Evolutionary conservation across 2,888 invertebrate species (phyloP).

Genomic region (Crocallis elinguaria): DNA sequence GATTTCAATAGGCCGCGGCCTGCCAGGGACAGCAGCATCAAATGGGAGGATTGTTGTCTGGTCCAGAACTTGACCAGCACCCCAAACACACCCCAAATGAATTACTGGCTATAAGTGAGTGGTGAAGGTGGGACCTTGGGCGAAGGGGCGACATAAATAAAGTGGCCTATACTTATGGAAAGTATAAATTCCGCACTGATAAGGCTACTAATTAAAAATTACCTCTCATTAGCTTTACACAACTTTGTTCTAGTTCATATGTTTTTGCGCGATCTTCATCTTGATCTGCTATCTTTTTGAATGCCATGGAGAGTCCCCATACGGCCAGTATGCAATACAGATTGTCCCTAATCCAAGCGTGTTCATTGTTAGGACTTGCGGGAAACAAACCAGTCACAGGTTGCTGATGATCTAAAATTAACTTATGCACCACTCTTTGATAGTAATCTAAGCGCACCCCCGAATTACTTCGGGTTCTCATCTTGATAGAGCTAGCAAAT

Average conservation of each 20-base stretch:
- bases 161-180: too few species aligned
- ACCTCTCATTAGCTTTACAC: conserved; percentile 94
- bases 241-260: conserved; percentile 98
- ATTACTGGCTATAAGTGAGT: too few species aligned
- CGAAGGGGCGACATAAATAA: too few species aligned
- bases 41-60: too few species aligned
- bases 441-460: conserved; percentile 98
- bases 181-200: too few species aligned
- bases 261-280: conserved; percentile 99
- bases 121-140: too few species aligned
- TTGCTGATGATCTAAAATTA: conserved; percentile 97
- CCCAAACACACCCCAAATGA: too few species aligned
- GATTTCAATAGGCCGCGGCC: too few species aligned
- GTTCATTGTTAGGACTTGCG: conserved; percentile 93
- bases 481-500: conserved; percentile 55
- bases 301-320: conserved; percentile 99
- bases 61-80: too few species aligned
- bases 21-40: too few species aligned
- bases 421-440: conserved; percentile 96
- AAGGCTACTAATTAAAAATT: conserved; percentile 17
- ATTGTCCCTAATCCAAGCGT: conserved; percentile 99
- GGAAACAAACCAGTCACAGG: conserved; percentile 99
- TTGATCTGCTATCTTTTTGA: conserved; percentile 99
- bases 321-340: conserved; percentile 98
- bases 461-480: conserved; percentile 95